Conservation (phyloP, 2,113 vertebrate genomes). For the Alethe castanea region DNA sequence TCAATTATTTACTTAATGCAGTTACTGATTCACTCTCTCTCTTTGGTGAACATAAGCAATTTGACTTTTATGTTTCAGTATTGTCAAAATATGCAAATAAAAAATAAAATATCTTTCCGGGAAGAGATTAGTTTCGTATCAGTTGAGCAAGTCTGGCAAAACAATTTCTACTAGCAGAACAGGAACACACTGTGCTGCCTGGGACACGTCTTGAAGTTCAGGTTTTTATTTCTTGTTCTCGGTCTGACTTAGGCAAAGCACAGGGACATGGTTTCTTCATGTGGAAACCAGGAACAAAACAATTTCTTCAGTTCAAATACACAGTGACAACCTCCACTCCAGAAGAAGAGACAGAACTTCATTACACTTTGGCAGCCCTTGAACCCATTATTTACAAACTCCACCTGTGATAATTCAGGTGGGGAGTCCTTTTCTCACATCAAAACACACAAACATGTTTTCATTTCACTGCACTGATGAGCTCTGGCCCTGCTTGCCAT, state of each 20-base stretch:
- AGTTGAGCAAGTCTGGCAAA: constrained; percentile 51
- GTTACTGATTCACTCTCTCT: neutral
- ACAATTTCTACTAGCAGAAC: neutral
- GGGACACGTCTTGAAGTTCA: constrained; percentile 25
- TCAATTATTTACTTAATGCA: neutral
- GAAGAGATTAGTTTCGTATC: neutral
- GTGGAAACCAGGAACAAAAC: neutral
- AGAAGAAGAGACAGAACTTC: neutral
- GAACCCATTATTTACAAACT: neutral
- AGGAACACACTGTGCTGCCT: constrained; percentile 25
- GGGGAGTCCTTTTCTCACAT: neutral
- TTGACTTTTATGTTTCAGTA: neutral
- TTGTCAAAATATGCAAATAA: constrained; percentile 47
- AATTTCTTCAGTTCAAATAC: neutral
- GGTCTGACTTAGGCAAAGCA: neutral
- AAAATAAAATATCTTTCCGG: constrained; percentile 11
- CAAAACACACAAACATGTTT: neutral
- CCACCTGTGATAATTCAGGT: neutral
- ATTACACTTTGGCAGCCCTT: neutral
- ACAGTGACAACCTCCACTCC: neutral
- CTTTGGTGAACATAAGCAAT: neutral
- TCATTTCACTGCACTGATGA: neutral
- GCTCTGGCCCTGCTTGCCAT: neutral
- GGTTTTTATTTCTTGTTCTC: constrained; percentile 13
- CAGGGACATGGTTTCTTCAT: neutral